Conservation (phyloP, 2,888 invertebrate species). For the Euzophera pinguis region DNA sequence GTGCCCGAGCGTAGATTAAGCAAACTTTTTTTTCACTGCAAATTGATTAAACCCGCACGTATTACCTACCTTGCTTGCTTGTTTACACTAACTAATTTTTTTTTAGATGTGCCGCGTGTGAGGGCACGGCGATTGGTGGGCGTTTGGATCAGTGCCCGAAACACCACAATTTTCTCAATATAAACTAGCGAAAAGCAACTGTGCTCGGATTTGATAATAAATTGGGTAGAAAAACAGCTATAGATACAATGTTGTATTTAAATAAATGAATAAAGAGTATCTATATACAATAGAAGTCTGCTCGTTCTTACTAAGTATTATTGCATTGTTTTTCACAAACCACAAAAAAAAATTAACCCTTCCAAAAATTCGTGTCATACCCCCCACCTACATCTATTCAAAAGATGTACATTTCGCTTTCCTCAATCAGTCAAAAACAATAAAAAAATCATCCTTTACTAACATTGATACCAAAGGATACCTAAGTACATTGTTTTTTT, state of each 20-base stretch:
- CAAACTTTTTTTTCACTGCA: neutral
- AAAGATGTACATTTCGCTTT: too few species aligned
- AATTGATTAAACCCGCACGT: neutral
- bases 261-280: neutral
- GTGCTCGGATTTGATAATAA: slow-evolving; percentile 15
- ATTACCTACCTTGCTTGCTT: neutral
- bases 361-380: too few species aligned
- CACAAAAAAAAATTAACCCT: too few species aligned
- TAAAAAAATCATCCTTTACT: too few species aligned
- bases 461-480: too few species aligned
- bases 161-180: slow-evolving; percentile 42
- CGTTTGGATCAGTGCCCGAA: slow-evolving; percentile 49
- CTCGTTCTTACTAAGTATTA: too few species aligned
- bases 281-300: too few species aligned
- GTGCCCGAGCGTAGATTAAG: neutral
- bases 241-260: neutral
- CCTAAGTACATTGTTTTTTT: too few species aligned
- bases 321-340: too few species aligned
- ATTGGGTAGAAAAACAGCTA: neutral
- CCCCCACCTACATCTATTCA: too few species aligned
- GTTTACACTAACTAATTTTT: slow-evolving; percentile 1
- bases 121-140: slow-evolving; percentile 27
- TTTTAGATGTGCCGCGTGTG: slow-evolving; percentile 17
- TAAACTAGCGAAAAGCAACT: slow-evolving; percentile 33
- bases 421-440: too few species aligned